These are phyloP conservation scores for Liasis olivaceus DNA, from an alignment of 2,797 vertebrate species.

Conservation along the genomic window DNA sequence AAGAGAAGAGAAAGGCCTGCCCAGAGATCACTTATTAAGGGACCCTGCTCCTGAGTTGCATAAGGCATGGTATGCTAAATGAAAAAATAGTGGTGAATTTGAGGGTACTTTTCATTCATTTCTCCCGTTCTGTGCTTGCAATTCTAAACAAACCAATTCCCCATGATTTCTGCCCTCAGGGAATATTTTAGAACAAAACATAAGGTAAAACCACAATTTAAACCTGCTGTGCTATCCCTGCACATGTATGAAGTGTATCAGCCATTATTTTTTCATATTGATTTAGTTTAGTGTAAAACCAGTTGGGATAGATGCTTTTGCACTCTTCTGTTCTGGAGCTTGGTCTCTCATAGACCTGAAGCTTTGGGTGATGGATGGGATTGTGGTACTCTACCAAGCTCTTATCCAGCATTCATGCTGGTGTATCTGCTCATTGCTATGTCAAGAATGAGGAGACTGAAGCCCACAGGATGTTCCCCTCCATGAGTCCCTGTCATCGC, in stretches of 20 bases:
- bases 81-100: not conserved
- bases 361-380: fast-evolving
- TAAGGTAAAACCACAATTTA: not conserved
- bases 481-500: constrained; percentile 11
- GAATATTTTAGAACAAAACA: not conserved
- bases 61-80: not conserved
- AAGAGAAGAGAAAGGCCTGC: not conserved
- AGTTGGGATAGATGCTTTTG: not conserved
- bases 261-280: not conserved
- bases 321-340: not conserved
- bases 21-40: not conserved
- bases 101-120: not conserved
- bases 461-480: not conserved
- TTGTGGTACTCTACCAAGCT: constrained; percentile 36
- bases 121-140: not conserved
- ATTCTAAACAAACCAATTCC: not conserved
- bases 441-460: not conserved
- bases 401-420: not conserved
- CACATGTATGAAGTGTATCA: not conserved
- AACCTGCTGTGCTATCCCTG: not conserved
- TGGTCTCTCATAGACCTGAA: constrained; percentile 4
- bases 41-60: not conserved
- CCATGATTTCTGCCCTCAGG: not conserved
- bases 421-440: constrained; percentile 42
- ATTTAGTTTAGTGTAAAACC: constrained; percentile 62